phyloP scores from a whole-genome alignment of 2,797 vertebrate species.

The Sebastes steindachneri region DNA sequence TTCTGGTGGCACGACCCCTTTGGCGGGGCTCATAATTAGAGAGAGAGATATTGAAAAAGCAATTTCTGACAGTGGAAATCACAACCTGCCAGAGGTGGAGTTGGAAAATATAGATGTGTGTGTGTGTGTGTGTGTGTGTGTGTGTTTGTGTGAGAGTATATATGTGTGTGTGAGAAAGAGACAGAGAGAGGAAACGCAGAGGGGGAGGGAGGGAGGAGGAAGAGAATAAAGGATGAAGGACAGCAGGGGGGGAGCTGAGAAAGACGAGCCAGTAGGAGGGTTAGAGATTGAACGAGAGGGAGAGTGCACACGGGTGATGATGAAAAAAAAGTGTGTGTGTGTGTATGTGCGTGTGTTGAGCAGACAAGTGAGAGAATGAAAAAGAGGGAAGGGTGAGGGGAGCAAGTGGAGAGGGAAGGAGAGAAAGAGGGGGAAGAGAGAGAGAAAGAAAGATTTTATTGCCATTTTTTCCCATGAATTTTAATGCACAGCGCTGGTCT shows the following conservation, averaged over 20 bases:
- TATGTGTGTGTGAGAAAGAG: constrained; percentile 40
- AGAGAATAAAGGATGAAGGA: constrained; percentile 80
- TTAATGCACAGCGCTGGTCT: constrained; percentile 81
- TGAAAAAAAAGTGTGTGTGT: constrained; percentile 39
- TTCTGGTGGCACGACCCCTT: constrained; percentile 84
- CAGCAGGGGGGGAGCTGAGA: constrained; percentile 81
- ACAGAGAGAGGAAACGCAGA: constrained; percentile 42
- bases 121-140: constrained; percentile 52
- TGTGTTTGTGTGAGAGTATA: constrained; percentile 15
- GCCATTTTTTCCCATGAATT: constrained; percentile 84
- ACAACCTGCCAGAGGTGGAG: constrained; percentile 86
- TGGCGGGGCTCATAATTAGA: constrained; percentile 86
- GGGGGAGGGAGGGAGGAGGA: constrained; percentile 54
- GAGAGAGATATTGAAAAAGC: constrained; percentile 88
- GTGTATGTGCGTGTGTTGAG: constrained; percentile 33
- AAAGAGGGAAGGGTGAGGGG: constrained; percentile 57
- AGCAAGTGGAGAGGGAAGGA: constrained; percentile 44
- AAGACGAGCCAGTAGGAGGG: constrained; percentile 77
- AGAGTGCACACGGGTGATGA: constrained; percentile 73
- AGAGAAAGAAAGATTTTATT: constrained; percentile 80
- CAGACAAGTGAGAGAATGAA: constrained; percentile 73
- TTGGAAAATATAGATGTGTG: constrained; percentile 80
- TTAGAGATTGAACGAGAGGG: constrained; percentile 72
- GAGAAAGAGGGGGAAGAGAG: constrained; percentile 34
- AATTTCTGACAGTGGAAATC: constrained; percentile 88